Evolutionary conservation across 2,888 invertebrate species (phyloP), one percentile per base, ranked within the genome.

Genomic region (Drosophila demipolita): DNA sequence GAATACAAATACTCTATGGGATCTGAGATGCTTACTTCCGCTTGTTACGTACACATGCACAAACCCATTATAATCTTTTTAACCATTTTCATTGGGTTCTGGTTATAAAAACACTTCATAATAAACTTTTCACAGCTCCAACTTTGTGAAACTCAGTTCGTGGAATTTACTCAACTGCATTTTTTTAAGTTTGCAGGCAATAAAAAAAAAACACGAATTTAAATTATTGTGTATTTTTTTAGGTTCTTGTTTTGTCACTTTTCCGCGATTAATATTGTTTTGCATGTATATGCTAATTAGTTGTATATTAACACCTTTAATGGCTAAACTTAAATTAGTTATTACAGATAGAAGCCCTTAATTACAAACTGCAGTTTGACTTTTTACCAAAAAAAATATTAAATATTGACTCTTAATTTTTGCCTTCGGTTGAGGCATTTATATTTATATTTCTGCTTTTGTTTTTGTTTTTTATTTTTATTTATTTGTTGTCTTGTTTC

Each of bases 251-350:
- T 71, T 49, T 63, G 78, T 64, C 78, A 71, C 65, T 36, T 74
- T 65, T 71, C 33, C 62, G 62, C 61, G 33, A 54, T 36, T 17
- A 23, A 62, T 78, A 62, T 78, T 74, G 49, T 54, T 52, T 53
- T 74, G 58, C 26, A 45, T 42, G 49, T 61, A 35, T 63, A 42
- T 69, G 36, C 32, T 55, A 48, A 49, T 62, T 66, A 55, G 52
- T 49, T 59, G n/a, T 50, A 68, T 78, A 79, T 78, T 68, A 78
- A 78, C 79, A 78, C 79, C 67, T 78, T 83, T 81, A 74, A 76
- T 76, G 75, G 80, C 82, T 87, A 66, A 80, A 70, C 80, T 87
- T 84, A 87, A 66, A 35, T 73, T 73, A 80, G 58, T 66, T 75
- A 83, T 82, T 80, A 82, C 67, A 82, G 63, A 67, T 70, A 82